Conservation (phyloP, 2,113 vertebrate species). For the Mustela lutreola region DNA sequence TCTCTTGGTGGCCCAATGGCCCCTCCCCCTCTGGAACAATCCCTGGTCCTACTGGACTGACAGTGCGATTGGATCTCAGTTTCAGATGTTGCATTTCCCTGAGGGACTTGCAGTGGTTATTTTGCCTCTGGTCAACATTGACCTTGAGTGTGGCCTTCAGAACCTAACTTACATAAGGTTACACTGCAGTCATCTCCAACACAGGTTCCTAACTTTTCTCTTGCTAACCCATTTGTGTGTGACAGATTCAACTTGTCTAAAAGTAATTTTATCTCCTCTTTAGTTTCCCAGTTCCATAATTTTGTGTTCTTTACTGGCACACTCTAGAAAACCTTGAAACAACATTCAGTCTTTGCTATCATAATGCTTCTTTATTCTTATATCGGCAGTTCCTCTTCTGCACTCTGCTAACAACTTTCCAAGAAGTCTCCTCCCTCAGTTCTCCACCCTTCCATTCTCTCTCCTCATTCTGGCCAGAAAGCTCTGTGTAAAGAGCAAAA, state of each 20-base stretch:
- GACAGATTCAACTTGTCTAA: not conserved
- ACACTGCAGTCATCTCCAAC: not conserved
- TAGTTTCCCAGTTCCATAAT: not conserved
- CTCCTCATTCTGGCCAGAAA: not conserved
- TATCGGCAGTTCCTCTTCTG: not conserved
- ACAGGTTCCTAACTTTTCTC: not conserved
- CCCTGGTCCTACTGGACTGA: not conserved
- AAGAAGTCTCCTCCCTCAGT: not conserved
- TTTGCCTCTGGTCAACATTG: not conserved
- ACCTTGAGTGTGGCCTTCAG: not conserved
- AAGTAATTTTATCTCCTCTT: conserved; percentile 40
- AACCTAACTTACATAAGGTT: not conserved
- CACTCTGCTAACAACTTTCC: not conserved
- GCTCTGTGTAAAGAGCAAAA: not conserved
- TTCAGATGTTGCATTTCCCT: not conserved
- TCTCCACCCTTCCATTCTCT: not conserved
- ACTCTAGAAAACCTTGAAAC: not conserved
- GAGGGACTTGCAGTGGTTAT: not conserved
- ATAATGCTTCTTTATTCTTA: not conserved
- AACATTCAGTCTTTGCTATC: not conserved
- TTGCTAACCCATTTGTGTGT: not conserved
- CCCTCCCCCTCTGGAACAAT: not conserved
- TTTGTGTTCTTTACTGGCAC: conserved; percentile 9
- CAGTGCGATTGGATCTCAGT: fast-evolving
- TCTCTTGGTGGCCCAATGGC: not conserved